Evolutionary conservation across 2,888 invertebrate genomes (phyloP).

Genomic region (Trilocha varians): DNA sequence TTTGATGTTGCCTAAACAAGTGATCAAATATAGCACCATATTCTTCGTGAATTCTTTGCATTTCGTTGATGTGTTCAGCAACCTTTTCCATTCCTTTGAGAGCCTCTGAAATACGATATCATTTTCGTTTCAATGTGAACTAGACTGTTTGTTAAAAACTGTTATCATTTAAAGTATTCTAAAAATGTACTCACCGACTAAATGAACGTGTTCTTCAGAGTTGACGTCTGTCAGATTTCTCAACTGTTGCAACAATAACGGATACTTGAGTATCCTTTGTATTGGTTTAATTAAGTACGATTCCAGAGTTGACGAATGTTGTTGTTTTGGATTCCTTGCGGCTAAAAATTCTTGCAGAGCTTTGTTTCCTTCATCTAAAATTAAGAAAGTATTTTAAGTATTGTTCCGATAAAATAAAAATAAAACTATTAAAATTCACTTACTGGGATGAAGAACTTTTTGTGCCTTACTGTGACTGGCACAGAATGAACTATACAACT

Average conservation of each 20-base stretch:
- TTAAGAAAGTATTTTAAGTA: too few relatives aligned
- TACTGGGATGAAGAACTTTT: conserved; percentile 98
- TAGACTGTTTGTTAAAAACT: neutral
- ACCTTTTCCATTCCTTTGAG: conserved; percentile 98
- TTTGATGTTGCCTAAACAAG: conserved; percentile 94
- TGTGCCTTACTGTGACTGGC: conserved; percentile 99
- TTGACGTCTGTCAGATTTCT: conserved; percentile 93
- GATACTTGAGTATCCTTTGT: conserved; percentile 98
- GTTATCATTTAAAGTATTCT: conserved; percentile 1
- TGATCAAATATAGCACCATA: conserved; percentile 99
- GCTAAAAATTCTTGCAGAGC: conserved; percentile 95
- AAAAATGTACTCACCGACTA: conserved; percentile 79
- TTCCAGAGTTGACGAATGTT: conserved; percentile 96
- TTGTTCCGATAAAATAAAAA: conserved; percentile 4
- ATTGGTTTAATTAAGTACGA: conserved; percentile 99
- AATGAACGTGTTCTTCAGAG: conserved; percentile 94
- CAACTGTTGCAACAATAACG: conserved; percentile 93
- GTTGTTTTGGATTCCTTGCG: conserved; percentile 95
- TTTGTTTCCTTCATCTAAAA: conserved; percentile 93
- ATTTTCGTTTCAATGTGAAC: neutral
- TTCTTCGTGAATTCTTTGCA: conserved; percentile 99
- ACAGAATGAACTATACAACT: conserved; percentile 98
- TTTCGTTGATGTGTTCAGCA: conserved; percentile 99
- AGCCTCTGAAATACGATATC: conserved; percentile 77
- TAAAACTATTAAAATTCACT: conserved; percentile 49